Evolutionary conservation across 2,888 invertebrate species (phyloP), one percentile per base, ranked within the genome.

Genomic region (Conomelus anceps): DNA sequence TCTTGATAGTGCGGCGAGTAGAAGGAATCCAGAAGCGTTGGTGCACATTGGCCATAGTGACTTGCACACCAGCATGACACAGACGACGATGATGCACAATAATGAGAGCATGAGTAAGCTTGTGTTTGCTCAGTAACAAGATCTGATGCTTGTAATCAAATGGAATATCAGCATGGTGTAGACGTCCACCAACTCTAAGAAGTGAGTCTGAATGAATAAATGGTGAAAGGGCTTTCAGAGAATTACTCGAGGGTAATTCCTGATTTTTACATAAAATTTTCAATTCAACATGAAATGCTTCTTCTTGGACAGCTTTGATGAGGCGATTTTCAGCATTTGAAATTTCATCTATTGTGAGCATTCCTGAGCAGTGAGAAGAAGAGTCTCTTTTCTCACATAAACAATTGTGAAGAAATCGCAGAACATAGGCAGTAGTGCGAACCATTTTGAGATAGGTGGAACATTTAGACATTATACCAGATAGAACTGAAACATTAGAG

Each of bases 41-140:
- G 6, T 89, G 86, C 3, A 91, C 22, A 20, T 89, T n/a, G 4
- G 90, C 22, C 13, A 91, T 88, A 11, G 91, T 86, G 3, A 89
- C 23, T 23, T 90, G 90, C 13, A 91, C 90, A 17, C 91, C 90
- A 11, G 91, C 90, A 29, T 91, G 91, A 0, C 91, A 84, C 22
- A 90, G 22, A 20, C 89, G 23, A 0, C 4, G 26, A 89, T 92
- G 91, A 22, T 90, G 88, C 34, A 89, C 11, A 26, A 90, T 89
- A 13, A 92, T 89, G 7, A 91, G 22, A 1, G 91, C 29, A 24
- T 23, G 88, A n/a, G 91, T 88, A 13, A 90, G 87, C 23, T 86
- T 84, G 86, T 85, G 34, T 17, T 88, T 86, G 17, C 85, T 34
- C 22, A 89, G 89, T 7, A 90, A 29, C 9, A 90, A 17, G 13